Evolutionary conservation across 2,888 invertebrate species (phyloP), one percentile per base, ranked within the genome.

Genomic region (Aphrophora alni): DNA sequence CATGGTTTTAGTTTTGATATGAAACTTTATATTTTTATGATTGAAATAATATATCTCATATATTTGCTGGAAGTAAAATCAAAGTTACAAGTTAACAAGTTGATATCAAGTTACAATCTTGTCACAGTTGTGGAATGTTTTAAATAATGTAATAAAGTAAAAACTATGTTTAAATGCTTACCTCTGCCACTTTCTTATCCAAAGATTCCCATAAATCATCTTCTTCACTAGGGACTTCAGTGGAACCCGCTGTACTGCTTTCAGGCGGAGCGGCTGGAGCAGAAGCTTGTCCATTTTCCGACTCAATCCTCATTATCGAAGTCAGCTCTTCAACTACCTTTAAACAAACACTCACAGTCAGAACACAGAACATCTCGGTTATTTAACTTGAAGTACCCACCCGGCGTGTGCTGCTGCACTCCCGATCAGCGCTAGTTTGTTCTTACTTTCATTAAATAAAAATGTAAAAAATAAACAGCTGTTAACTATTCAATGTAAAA

Each of bases 321-420:
- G 73, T 28, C 5, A 73, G 73, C 28, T 73, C 73, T 4, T 73
- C 73, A 73, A 73, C 21, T 21, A 72, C 72, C 21, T 24, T 8
- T 8, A 72, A 72, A 72, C 25, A 72, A 72, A 44, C 44, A 44
- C 44, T 44, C 44, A 44, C 44, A 12, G 44, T 44, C 44, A 44
- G 44, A 44, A 44, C 44, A 12, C 10, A 44, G 14, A 44, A 44
- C 44, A 44, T 44, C 44, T 44, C 44, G 44, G 44, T 44, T 44
- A 44, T 44, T 44, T 44, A 44, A 44, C 44, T 44, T 44, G 14
- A 44, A 44, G 44, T 44, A 44, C 44, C 44, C 44, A 44, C 44
- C 44, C 44, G 44, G 44, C 44, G 44, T 44, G 44, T 44, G 44
- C 44, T 44, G 44, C 44, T 44, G 44, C 44, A 44, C 44, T 44